A percentile compares a stretch with the other conserved stretches of the same genome.
These are phyloP conservation scores for Orthosia gracilis DNA, from an alignment of 2,888 invertebrate genomes.

Conservation along the genomic window DNA sequence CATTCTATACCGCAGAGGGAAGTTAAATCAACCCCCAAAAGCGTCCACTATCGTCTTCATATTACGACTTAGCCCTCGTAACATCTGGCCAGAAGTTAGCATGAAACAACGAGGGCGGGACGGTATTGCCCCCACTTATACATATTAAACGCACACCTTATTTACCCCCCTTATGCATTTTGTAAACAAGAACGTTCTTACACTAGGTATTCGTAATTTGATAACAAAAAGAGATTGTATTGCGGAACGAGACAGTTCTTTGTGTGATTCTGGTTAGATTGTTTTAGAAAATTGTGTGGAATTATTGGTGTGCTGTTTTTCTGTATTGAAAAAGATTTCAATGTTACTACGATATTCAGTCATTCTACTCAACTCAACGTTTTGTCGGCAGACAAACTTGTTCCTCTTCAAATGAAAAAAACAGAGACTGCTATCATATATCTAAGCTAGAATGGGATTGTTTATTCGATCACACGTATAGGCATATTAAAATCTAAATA, in stretches of 20 bases:
- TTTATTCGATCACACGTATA: neutral
- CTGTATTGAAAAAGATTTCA: neutral
- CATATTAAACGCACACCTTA: slow-evolving; percentile 75
- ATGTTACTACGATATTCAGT: neutral
- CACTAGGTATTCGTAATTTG: slow-evolving; percentile 60
- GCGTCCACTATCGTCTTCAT: slow-evolving; percentile 52
- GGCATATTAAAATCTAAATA: neutral
- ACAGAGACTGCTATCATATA: neutral
- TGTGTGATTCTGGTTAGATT: slow-evolving; percentile 39
- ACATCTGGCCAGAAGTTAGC: slow-evolving; percentile 63
- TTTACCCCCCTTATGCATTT: slow-evolving; percentile 76
- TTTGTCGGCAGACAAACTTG: neutral
- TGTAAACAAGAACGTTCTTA: slow-evolving; percentile 69
- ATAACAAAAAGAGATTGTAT: slow-evolving; percentile 61
- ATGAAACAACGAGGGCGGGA: slow-evolving; percentile 33
- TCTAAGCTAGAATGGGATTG: neutral
- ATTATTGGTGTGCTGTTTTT: neutral
- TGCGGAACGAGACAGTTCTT: slow-evolving; percentile 30
- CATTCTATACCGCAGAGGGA: slow-evolving; percentile 11
- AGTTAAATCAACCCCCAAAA: slow-evolving; percentile 46
- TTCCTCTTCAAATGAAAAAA: neutral
- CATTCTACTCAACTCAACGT: neutral
- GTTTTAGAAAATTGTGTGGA: slow-evolving; percentile 41
- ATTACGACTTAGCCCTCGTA: slow-evolving; percentile 57
- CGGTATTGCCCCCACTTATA: slow-evolving; percentile 71